Evolutionary conservation across 2,113 vertebrate species (phyloP), one percentile per base, ranked within the genome.

Genomic region (Equus quagga): DNA sequence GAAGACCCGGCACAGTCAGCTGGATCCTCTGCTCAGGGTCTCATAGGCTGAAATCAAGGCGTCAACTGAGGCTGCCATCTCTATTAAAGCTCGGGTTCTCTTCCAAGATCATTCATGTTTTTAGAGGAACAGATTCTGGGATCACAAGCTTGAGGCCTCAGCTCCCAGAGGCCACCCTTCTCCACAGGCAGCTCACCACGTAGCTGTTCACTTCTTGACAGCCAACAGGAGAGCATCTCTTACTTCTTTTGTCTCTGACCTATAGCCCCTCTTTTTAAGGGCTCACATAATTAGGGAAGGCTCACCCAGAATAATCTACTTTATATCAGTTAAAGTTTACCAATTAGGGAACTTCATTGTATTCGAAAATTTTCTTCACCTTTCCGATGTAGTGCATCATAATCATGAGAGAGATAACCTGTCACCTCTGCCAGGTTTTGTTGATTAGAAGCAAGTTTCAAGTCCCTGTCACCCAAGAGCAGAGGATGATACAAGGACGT

Each of bases 51-150:
- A 86, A 85, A 56, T 89, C 2, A 9, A 93, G 9, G 26, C 33
- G 14, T 44, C 31, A 36, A 0, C 21, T 6, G 1, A 72, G 23
- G 21, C 10, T 60, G 4, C 0, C 3, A 1, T 69, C 6, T 80
- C 11, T 62, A 3, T 33, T 51, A 51, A 94, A 78, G 5, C 23
- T 75, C 23, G n/a, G 19, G 4, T 44, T 18, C 5, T 69, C 19
- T 67, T 75, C 28, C 21, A 41, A 65, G 56, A 2, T 94, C 56
- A 28, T 67, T 62, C n/a, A 36, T 0, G 18, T 56, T 33, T 36
- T 41, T 58, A 64, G 64, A 1, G 85, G 56, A 79, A 15, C 24
- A 58, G 8, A 64, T 24, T 49, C 64, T 12, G 15, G 2, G 8
- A 6, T 62, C 46, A 6, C 5, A 51, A n/a, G 8, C 80, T 7